Base-by-base conservation (phyloP, 1,140 invertebrate species). In the Cherax destructor region DNA sequence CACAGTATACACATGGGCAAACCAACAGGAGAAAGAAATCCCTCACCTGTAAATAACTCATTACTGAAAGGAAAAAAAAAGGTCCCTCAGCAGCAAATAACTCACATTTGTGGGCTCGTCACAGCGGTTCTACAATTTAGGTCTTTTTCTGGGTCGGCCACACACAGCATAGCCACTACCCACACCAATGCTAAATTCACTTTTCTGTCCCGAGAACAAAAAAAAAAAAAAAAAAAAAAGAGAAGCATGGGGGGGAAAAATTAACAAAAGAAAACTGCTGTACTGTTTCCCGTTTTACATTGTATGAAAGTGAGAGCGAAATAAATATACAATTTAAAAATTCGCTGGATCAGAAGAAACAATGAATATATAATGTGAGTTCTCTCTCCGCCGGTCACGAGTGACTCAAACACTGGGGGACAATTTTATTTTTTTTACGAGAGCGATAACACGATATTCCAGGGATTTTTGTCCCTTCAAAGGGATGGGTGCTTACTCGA, bases 301-400 rank as follows among this genome's bases (percentile, higher is more conserved):
- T 56, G 52, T 52, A 47, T 47, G 30, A 83, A 65, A 83, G 81
- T 47, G 81, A 56, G 80, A 47, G 30, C 69, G 81, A 69, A 83
- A 65, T 30, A 83, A 47, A 83, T 83, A 83, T 21, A 69, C 81
- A 65, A 83, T 83, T 65, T 83, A 47, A 83, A 83, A 83, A 69
- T 69, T n/a, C 81, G 59, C 24, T 83, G 49, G 61, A 83, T 83
- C 81, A 83, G 81, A 83, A 83, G 81, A 83, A 83, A 83, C 81
- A 83, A 83, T 83, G 81, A 83, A 83, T 83, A 83, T 65, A 41
- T 83, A 83, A 83, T 83, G 9, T 56, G 13, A 30, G 59, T 21
- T 6, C 78, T 16, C 76, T 16, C 76, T 50, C 78, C 50, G 47
- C 47, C 78, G 21, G n/a, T 79, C 78, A 50, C 49, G 9, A 61